phyloP scores from a whole-genome alignment of 2,797 vertebrate genomes.

The Champsocephalus esox region DNA sequence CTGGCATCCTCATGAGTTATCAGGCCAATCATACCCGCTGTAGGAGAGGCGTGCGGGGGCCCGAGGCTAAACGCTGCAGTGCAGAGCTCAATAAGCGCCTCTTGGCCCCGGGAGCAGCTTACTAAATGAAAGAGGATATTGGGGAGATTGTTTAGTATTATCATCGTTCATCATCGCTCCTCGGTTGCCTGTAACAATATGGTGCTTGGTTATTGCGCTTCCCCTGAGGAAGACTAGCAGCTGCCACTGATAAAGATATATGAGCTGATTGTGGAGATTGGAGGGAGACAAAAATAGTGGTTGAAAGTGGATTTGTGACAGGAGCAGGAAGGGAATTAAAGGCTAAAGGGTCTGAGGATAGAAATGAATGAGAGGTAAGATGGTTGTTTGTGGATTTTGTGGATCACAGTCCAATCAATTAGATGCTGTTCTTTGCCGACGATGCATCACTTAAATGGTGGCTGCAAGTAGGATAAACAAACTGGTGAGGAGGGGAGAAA shows the following conservation, averaged over 20 bases:
- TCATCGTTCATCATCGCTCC: slow-evolving; percentile 57
- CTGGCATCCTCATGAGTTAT: slow-evolving; percentile 46
- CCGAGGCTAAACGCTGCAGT: slow-evolving; percentile 44
- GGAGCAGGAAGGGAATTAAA: neutral
- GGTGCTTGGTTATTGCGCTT: slow-evolving; percentile 49
- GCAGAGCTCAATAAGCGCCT: slow-evolving; percentile 46
- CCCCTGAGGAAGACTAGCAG: slow-evolving; percentile 58
- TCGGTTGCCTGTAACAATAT: slow-evolving; percentile 38
- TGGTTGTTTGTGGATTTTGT: neutral
- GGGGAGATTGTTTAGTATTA: slow-evolving; percentile 65
- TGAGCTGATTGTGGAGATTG: slow-evolving; percentile 37
- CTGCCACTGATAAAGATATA: slow-evolving; percentile 63
- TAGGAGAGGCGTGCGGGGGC: slow-evolving; percentile 1
- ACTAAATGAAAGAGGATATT: slow-evolving; percentile 71
- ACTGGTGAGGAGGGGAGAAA: neutral
- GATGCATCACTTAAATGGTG: slow-evolving; percentile 11
- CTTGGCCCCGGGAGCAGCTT: slow-evolving; percentile 50
- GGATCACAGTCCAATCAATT: slow-evolving; percentile 43
- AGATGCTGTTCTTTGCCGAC: slow-evolving; percentile 19
- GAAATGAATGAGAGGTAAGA: slow-evolving; percentile 11
- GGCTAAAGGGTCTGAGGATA: neutral
- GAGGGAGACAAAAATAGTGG: neutral
- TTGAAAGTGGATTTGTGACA: slow-evolving; percentile 24
- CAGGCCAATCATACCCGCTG: slow-evolving; percentile 52
- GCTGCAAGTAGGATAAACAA: slow-evolving; percentile 49